Percentiles rank a stretch among this genome's conserved stretches.
phyloP scores from a whole-genome alignment of 2,113 vertebrate species.

The Myodes glareolus region DNA sequence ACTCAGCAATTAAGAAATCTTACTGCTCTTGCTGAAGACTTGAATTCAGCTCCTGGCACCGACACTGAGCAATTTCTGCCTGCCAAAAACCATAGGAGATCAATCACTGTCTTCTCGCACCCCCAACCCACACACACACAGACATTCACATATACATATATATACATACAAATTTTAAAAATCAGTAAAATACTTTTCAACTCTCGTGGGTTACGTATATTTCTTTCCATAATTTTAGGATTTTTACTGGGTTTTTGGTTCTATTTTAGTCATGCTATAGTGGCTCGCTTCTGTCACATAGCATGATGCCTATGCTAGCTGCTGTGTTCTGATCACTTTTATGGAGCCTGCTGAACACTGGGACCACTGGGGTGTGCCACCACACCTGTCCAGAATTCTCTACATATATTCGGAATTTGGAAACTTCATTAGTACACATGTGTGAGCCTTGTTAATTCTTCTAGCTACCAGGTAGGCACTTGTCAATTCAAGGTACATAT shows the following conservation, averaged over 20 bases:
- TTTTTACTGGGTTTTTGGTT: neutral
- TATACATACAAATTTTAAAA: neutral
- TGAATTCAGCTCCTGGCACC: neutral
- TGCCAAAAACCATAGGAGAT: too few species aligned
- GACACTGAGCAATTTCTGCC: too few species aligned
- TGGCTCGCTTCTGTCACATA: neutral
- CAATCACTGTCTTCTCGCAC: neutral
- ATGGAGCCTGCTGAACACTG: neutral
- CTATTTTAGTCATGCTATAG: neutral
- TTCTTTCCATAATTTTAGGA: neutral
- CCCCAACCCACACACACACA: neutral
- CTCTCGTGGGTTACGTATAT: neutral
- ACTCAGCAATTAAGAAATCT: neutral
- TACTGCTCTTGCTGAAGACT: neutral
- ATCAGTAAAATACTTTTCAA: neutral
- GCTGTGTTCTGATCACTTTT: neutral
- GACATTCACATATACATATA: neutral
- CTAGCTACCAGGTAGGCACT: neutral
- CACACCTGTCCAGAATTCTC: neutral
- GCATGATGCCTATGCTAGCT: neutral
- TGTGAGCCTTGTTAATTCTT: neutral
- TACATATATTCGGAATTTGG: neutral
- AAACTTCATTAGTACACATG: neutral
- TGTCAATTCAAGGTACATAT: neutral
- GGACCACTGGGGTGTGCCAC: neutral